phyloP scores from a whole-genome alignment of 2,888 invertebrate species.

The Melinopterus prodromus region DNA sequence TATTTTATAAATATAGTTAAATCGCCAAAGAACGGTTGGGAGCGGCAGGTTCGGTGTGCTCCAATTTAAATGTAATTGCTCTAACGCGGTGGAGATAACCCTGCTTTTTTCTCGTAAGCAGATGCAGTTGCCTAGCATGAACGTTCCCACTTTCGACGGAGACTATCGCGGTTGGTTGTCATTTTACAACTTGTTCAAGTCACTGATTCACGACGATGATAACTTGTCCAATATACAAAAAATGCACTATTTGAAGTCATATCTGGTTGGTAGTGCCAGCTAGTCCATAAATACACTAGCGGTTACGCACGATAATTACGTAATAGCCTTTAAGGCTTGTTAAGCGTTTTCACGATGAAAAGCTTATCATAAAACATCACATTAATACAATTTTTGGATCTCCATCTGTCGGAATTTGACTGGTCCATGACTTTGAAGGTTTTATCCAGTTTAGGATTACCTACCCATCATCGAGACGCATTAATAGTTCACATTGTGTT shows the following conservation, averaged over 20 bases:
- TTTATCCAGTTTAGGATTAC: conserved; percentile 16
- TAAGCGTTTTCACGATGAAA: conserved; percentile 26
- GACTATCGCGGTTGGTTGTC: conserved; percentile 26
- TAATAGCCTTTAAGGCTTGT: conserved; percentile 23
- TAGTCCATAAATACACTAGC: conserved; percentile 25
- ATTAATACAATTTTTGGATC: conserved; percentile 26
- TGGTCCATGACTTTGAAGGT: conserved; percentile 27
- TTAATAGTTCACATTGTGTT: conserved; percentile 15
- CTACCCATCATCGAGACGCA: conserved; percentile 23
- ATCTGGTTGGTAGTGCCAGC: conserved; percentile 28
- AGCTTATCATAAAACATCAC: conserved; percentile 30
- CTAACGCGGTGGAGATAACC: neutral
- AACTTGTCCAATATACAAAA: conserved; percentile 29
- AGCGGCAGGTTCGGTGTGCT: neutral
- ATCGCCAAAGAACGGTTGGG: neutral
- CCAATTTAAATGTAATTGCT: neutral
- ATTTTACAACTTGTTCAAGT: conserved; percentile 31
- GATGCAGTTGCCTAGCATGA: conserved; percentile 23
- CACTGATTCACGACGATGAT: conserved; percentile 31
- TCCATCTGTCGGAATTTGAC: conserved; percentile 20
- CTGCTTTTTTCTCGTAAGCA: neutral
- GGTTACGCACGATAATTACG: conserved; percentile 29
- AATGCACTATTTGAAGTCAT: conserved; percentile 36
- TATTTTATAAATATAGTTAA: neutral
- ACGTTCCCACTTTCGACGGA: conserved; percentile 30